Percentiles rank a stretch among this genome's conserved stretches.
Conservation (phyloP, 1,140 invertebrate species). For the Sycophaga agraensis region DNA sequence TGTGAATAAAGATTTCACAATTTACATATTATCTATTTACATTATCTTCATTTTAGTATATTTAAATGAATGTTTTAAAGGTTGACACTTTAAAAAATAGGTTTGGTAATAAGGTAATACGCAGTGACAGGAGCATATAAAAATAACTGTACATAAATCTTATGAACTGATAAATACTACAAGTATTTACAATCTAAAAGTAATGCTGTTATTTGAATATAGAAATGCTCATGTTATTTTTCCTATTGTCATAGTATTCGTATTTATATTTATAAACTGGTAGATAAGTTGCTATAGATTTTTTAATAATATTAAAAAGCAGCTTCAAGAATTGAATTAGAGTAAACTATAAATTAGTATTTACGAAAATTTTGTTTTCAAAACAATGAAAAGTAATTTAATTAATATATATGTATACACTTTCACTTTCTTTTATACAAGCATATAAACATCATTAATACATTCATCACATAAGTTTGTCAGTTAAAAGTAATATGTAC, state of each 20-base stretch:
- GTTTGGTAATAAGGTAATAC: constrained; percentile 6
- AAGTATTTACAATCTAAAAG: constrained; percentile 30
- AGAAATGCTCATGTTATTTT: constrained; percentile 26
- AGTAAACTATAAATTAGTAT: constrained; percentile 11
- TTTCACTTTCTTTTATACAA: constrained; percentile 11
- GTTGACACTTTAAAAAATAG: constrained; percentile 12
- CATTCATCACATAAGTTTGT: neutral
- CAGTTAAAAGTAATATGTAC: neutral
- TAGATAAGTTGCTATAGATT: too few relatives aligned
- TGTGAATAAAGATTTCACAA: constrained; percentile 25
- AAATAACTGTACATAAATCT: constrained; percentile 30
- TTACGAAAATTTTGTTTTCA: too few relatives aligned
- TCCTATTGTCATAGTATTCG: constrained; percentile 29
- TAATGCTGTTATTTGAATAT: constrained; percentile 14
- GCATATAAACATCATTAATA: constrained; percentile 9
- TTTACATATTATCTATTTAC: constrained; percentile 24
- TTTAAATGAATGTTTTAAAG: constrained; percentile 9
- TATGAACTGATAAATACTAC: constrained; percentile 23
- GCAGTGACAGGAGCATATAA: constrained; percentile 8
- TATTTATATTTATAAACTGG: too few relatives aligned
- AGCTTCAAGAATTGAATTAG: too few relatives aligned
- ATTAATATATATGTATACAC: constrained; percentile 10
- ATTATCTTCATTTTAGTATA: constrained; percentile 1
- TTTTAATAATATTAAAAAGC: constrained; percentile 21
- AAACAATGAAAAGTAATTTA: too few relatives aligned